Base-by-base conservation (phyloP, 2,888 invertebrate species). In the Meganola albula region DNA sequence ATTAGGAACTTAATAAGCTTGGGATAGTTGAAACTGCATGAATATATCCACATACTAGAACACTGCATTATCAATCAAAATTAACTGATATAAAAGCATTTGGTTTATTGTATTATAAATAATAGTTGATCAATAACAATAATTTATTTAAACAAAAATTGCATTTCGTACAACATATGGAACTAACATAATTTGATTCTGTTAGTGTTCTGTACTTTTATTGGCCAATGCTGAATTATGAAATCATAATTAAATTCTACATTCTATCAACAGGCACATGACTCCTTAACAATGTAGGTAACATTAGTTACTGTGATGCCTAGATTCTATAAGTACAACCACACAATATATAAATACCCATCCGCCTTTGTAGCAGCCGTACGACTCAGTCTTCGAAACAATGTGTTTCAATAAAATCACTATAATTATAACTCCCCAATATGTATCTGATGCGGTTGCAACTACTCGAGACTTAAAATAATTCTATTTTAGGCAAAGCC, bases 311-410 rank as follows among this genome's bases (percentile, higher is more conserved):
- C 53, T 62, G 63, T 60, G 58, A 66, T 64, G 69, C 61, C 66
- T 58, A 54, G 48, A 52, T 52, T 49, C 49, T 53, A 52, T 51
- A 55, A 53, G 57, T 58, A 60, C 51, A 57, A 57, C 52, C 44
- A 58, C 53, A 56, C 51, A 57, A 41, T 45, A 38, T 53, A 50
- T 59, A 59, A 56, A 53, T 47, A 54, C 44, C 53, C 43, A 44
- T 48, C 47, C 46, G 48, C 43, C 45, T 53, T 48, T 48, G 16
- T 6, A 16, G 6, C 52, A 62, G 49, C 55, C 61, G 56, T 53
- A 56, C 51, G 53, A 61, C 65, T 82, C 82, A 82, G 82, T 82
- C 80, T 82, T 75, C 59, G 66, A 52, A 52, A 53, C 52, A 63
- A 51, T 45, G 44, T 61, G 60, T 62, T 58, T 42, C 63, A 63